A percentile compares a stretch with the other conserved stretches of the same genome.
Evolutionary conservation across 1,140 invertebrate species (phyloP).

Genomic region (Hyposmocoma kahamanoa): DNA sequence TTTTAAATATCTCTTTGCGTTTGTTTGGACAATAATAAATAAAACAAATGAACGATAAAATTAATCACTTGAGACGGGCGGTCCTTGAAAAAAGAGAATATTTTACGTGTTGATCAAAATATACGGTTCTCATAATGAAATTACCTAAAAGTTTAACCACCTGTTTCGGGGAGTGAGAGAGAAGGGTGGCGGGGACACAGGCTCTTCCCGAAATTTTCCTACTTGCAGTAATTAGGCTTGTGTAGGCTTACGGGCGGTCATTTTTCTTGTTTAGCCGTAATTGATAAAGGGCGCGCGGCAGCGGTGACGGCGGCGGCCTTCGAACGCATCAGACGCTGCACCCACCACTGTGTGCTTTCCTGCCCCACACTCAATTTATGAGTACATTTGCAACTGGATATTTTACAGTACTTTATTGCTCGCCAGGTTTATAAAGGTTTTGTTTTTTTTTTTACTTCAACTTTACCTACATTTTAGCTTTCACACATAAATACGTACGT

Average conservation of each 20-base stretch:
- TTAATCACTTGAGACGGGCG: not conserved
- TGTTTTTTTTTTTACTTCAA: too few species aligned
- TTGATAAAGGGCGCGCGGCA: constrained; percentile 54
- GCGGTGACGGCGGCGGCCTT: too few species aligned
- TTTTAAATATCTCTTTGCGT: too few species aligned
- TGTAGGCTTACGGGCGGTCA: constrained; percentile 57
- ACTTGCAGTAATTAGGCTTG: constrained; percentile 64
- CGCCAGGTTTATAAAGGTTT: too few species aligned
- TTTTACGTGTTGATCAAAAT: constrained; percentile 42
- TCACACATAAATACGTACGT: too few species aligned
- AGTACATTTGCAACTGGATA: constrained; percentile 1
- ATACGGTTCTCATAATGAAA: constrained; percentile 44
- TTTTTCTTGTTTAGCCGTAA: constrained; percentile 69
- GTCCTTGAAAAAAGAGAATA: constrained; percentile 23
- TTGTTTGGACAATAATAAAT: too few species aligned
- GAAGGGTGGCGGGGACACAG: constrained; percentile 26
- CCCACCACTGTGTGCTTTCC: constrained; percentile 10
- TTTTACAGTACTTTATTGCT: too few species aligned
- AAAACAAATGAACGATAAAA: not conserved
- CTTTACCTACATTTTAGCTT: too few species aligned
- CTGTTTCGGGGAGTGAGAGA: constrained; percentile 31
- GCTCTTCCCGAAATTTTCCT: constrained; percentile 56
- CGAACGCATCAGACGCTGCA: constrained; percentile 28
- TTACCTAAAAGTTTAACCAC: constrained; percentile 53
- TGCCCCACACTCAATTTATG: constrained; percentile 10